Evolutionary conservation across 2,113 vertebrate genomes (phyloP).

Genomic region (Capra hircus): DNA sequence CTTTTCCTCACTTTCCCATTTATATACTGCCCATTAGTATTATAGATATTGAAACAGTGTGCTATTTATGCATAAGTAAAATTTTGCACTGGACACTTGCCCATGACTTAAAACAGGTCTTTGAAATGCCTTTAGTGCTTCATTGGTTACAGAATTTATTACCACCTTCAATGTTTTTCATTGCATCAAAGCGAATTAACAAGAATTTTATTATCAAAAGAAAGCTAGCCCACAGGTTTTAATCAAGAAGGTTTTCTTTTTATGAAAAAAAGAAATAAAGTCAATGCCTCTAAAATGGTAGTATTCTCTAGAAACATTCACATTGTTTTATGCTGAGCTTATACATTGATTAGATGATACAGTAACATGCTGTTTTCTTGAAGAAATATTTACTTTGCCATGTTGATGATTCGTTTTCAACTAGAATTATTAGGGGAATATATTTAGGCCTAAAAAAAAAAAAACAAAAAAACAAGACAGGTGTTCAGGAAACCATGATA

Average conservation of each 20-base stretch:
- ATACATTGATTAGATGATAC: background rate
- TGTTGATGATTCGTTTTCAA: background rate
- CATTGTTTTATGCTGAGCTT: background rate
- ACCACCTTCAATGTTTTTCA: background rate
- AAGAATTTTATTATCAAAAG: background rate
- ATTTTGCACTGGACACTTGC: background rate
- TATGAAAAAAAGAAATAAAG: background rate
- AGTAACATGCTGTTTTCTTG: background rate
- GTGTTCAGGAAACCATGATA: constrained; percentile 66
- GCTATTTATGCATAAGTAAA: background rate
- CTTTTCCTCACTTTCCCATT: background rate
- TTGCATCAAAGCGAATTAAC: constrained; percentile 33
- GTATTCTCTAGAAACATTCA: background rate
- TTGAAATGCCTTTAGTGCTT: background rate
- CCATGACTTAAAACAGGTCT: constrained; percentile 14
- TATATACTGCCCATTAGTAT: background rate
- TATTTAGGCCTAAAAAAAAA: constrained; percentile 42
- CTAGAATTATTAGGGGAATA: constrained; percentile 22
- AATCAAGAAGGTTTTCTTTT: background rate
- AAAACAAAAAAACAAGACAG: constrained; percentile 39
- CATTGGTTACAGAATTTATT: constrained; percentile 39
- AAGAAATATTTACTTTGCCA: constrained; percentile 49
- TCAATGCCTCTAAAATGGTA: background rate
- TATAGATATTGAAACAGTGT: background rate
- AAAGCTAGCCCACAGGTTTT: background rate